Evolutionary conservation across 2,113 vertebrate species (phyloP), one percentile per base, ranked within the genome.

Genomic region (Pollimyrus isidori): DNA sequence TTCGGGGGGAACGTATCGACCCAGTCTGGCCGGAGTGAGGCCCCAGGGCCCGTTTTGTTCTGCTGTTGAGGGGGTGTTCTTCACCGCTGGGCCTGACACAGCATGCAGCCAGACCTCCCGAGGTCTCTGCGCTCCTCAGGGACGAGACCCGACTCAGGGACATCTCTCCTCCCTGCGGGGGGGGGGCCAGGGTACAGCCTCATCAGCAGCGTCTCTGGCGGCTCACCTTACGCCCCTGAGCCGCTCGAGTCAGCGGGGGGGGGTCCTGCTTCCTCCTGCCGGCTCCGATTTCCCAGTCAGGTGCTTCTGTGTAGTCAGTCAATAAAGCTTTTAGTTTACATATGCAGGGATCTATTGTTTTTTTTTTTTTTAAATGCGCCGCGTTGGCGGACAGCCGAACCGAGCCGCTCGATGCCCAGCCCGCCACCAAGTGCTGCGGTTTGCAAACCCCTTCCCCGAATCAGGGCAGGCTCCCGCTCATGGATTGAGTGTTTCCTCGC

Each of bases 321-420:
- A 91, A 95, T 96, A 94, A 95, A 96, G 95, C 95, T 95, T 96
- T 96, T 96, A 95, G 95, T 96, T 96, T 96, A 95, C 94, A 95
- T 96, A 94, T 95, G 93, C 95, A 93, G 92, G 92, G 86, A 93
- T 93, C 93, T 90, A 91, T 91, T 92, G 90, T 92, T 91, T 49
- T 49, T 26, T 73, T 88, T 49, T 80, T 91, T 88, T 48, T 88
- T 90, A 93, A 94, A 95, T 91, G 87, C 91, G 93, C 92, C 90
- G 76, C 92, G 88, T 94, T 86, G 90, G 92, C 93, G 88, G 94
- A 94, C 91, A 94, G 92, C 93, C 73, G 93, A 95, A 92, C 90
- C 90, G 39, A 7, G 48, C 89, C 88, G 90, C 88, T 93, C 93
- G 90, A 93, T 93, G 88, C 65, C 13, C 91, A 91, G 92, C 92